Percentiles rank a stretch among this genome's conserved stretches.
phyloP scores from a whole-genome alignment of 2,797 vertebrate genomes.

The Rhodeus uyekii region DNA sequence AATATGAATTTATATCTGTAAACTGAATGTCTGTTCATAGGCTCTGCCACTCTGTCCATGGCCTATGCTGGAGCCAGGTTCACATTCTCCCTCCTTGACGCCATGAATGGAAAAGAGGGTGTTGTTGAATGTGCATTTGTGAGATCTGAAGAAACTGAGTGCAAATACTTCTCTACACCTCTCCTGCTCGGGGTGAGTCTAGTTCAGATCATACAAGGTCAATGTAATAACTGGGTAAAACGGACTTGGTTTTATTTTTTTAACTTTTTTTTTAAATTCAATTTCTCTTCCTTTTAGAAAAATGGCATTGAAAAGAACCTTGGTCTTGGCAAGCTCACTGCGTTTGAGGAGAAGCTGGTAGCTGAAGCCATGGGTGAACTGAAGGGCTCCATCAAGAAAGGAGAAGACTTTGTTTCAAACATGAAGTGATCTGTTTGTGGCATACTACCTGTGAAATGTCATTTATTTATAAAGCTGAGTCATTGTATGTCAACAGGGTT shows the following conservation, averaged over 20 bases:
- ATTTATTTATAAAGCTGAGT: conserved; percentile 55
- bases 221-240: neutral
- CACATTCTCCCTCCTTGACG: conserved; percentile 93
- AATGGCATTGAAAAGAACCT: conserved; percentile 97
- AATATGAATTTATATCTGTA: neutral
- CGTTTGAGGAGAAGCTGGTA: conserved; percentile 95
- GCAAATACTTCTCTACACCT: conserved; percentile 96
- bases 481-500: conserved; percentile 13
- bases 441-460: neutral
- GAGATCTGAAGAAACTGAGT: conserved; percentile 90
- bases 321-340: conserved; percentile 88
- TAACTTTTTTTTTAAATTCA: neutral
- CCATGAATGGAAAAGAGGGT: conserved; percentile 95
- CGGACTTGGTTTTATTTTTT: neutral
- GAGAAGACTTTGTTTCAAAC: conserved; percentile 92
- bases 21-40: conserved; percentile 62
- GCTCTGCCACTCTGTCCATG: conserved; percentile 97
- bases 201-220: neutral
- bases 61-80: conserved; percentile 96
- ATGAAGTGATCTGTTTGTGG: conserved; percentile 81
- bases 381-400: conserved; percentile 96
- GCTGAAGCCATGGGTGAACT: conserved; percentile 86
- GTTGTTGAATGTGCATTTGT: conserved; percentile 93
- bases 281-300: conserved; percentile 75
- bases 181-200: conserved; percentile 87